These are phyloP conservation scores for Tipula unca DNA, from an alignment of 2,888 invertebrate genomes.

Conservation along the genomic window DNA sequence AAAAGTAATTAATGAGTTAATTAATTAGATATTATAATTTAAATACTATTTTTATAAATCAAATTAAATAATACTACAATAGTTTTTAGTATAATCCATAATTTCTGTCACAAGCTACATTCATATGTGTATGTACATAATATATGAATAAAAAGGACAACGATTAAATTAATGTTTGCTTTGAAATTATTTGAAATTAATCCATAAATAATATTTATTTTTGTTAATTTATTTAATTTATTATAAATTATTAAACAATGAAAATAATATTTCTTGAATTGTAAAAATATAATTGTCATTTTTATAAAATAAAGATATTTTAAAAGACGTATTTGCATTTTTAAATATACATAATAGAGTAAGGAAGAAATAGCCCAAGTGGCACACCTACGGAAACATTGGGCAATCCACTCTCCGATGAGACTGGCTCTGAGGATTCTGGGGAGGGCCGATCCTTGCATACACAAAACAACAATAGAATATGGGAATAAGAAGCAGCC, in stretches of 20 bases:
- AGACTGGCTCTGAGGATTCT: too few relatives aligned
- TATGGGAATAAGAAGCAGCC: too few relatives aligned
- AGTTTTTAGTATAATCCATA: not conserved
- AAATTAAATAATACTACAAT: not conserved
- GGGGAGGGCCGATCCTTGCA: too few relatives aligned
- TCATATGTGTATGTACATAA: not conserved
- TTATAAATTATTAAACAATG: not conserved
- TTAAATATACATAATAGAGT: too few relatives aligned
- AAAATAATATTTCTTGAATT: not conserved
- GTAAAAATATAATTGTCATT: not conserved
- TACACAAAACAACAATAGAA: too few relatives aligned
- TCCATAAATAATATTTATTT: not conserved
- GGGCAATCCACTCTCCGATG: too few relatives aligned
- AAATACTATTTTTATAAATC: not conserved
- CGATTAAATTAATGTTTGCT: not conserved
- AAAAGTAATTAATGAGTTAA: not conserved
- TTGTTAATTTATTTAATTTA: conserved; percentile 14
- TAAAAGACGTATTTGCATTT: not conserved
- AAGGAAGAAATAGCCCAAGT: too few relatives aligned
- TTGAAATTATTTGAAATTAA: not conserved
- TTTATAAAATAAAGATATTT: not conserved
- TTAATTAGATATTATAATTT: not conserved
- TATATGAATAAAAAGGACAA: not conserved
- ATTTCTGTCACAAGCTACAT: not conserved
- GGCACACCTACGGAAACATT: too few relatives aligned